Percentiles rank a stretch among this genome's conserved stretches.
phyloP scores from a whole-genome alignment of 2,888 invertebrate species.

The Drosophila yooni region DNA sequence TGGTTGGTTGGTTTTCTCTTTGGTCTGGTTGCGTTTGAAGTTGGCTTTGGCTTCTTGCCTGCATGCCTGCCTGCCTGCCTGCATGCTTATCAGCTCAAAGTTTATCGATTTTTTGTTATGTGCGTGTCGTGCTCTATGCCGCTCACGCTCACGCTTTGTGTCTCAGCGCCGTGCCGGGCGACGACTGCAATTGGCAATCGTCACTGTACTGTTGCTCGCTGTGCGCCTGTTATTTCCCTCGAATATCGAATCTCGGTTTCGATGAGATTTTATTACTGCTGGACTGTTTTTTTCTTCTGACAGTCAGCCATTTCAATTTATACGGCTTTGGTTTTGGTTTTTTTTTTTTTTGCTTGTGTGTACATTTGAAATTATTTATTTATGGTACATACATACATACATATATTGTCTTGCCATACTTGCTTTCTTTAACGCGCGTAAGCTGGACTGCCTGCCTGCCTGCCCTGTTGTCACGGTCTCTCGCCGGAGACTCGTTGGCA shows the following conservation, averaged over 20 bases:
- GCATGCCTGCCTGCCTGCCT: slow-evolving; percentile 28
- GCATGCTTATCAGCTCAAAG: slow-evolving; percentile 49
- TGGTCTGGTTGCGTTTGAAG: slow-evolving; percentile 34
- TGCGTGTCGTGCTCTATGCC: slow-evolving; percentile 7
- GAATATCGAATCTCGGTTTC: slow-evolving; percentile 85
- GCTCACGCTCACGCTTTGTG: slow-evolving; percentile 22
- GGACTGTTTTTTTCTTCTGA: slow-evolving; percentile 25
- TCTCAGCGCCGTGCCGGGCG: background rate
- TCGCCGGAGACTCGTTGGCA: slow-evolving; percentile 54
- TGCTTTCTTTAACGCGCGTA: slow-evolving; percentile 52
- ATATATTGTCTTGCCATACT: slow-evolving; percentile 66
- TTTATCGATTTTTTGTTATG: slow-evolving; percentile 53
- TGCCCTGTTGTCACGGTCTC: slow-evolving; percentile 28
- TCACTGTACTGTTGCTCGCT: slow-evolving; percentile 62
- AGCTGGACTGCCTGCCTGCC: slow-evolving; percentile 1
- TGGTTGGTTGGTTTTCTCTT: slow-evolving; percentile 14
- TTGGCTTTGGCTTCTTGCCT: slow-evolving; percentile 27
- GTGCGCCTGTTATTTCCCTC: slow-evolving; percentile 84
- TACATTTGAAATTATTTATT: slow-evolving; percentile 71
- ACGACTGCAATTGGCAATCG: slow-evolving; percentile 19
- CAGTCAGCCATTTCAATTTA: slow-evolving; percentile 46
- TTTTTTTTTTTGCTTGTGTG: slow-evolving; percentile 30
- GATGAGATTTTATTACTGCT: slow-evolving; percentile 80
- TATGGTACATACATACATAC: slow-evolving; percentile 71
- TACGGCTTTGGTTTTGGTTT: slow-evolving; percentile 31